Conservation (phyloP, 92 coral and sea anemone species). For the Porites lobata region DNA sequence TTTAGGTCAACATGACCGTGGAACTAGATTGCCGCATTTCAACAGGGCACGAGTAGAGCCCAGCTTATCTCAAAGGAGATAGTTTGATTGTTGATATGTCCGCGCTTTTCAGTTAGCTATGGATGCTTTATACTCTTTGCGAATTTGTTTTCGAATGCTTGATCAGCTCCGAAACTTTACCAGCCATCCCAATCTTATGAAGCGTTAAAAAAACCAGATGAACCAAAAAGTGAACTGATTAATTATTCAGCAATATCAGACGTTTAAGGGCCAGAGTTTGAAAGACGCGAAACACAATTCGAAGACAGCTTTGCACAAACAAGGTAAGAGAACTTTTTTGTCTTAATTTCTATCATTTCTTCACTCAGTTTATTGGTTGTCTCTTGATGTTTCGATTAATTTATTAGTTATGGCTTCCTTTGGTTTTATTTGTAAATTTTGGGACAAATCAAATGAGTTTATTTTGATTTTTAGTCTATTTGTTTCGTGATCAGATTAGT, state of each 20-base stretch:
- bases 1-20: slow-evolving; percentile 16
- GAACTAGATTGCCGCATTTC: slow-evolving; percentile 19
- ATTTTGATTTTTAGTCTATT: slow-evolving; percentile 25
- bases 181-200: slow-evolving; percentile 41
- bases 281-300: slow-evolving; percentile 54
- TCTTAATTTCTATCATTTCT: not conserved
- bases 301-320: slow-evolving; percentile 45
- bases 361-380: not conserved
- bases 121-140: not conserved
- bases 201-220: slow-evolving; percentile 56
- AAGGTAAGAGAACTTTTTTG: slow-evolving; percentile 9
- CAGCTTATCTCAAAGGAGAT: not conserved
- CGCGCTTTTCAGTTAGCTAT: not conserved
- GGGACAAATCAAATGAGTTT: not conserved
- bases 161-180: slow-evolving; percentile 41
- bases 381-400: not conserved
- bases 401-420: not conserved
- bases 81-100: not conserved
- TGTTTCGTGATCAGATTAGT: not conserved
- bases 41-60: not conserved
- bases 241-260: slow-evolving; percentile 32
- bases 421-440: slow-evolving; percentile 39
- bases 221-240: slow-evolving; percentile 39
- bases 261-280: slow-evolving; percentile 57
- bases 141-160: slow-evolving; percentile 31